Base-by-base conservation (phyloP, 2,113 vertebrate species). In the Corapipo altera region DNA sequence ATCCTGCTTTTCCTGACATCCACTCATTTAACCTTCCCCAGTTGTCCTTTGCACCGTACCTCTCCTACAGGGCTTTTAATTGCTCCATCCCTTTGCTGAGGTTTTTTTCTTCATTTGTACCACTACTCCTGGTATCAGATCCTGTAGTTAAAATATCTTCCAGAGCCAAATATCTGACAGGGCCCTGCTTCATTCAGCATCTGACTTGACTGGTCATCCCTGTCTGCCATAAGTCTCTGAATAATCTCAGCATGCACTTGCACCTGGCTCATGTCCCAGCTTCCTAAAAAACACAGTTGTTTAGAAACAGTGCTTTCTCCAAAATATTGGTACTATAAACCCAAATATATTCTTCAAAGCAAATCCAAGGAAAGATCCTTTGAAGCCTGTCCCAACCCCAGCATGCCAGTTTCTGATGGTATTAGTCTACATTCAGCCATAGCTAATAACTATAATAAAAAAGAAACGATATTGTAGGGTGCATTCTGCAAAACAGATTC, bases 191-290 rank as follows among this genome's bases (percentile, higher is more conserved):
- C 86, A 28, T 91, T 86, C 73, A 89, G 69, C 52, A 37, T 93
- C 88, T 91, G 80, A 92, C 70, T 74, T 48, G 61, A 75, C 66
- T 85, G 84, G 95, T 92, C 86, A 91, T 61, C 52, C 55, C 61
- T 73, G 57, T 51, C 59, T 89, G 73, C 62, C 73, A n/a, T 81
- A 81, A 85, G 22, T 48, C 83, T 90, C 91, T 92, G 79, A 92
- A 91, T 89, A 85, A 94, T 72, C 65, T 77, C 85, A 72, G 69
- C 75, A 66, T 87, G 87, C 91, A 67, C 62, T 92, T 78, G 76
- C 70, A 95, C 55, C 61, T 92, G 91, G 80, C 84, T 92, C 44
- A 11, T 1, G 44, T 81, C 93, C 89, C 86, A 94, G 80, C 65
- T 87, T 87, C 73, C 87, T 75, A 75, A 95, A 89, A 94, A 71